Percentiles rank a stretch among this genome's conserved stretches.
phyloP scores from a whole-genome alignment of 2,888 invertebrate species.

The Diarsia mendica region DNA sequence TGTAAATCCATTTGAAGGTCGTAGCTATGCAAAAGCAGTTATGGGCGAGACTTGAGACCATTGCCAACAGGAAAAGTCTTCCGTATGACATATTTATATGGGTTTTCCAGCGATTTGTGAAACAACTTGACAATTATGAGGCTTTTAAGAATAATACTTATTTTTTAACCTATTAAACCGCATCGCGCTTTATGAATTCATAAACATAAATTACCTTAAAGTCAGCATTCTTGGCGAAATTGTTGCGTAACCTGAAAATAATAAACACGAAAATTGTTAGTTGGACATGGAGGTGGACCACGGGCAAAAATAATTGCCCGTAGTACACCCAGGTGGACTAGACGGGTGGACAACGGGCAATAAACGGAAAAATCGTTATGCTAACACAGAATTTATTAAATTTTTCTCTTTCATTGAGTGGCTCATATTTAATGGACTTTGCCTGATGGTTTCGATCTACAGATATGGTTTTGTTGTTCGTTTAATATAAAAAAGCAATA shows the following conservation, averaged over 20 bases:
- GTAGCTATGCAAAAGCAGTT: neutral
- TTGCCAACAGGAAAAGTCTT: slow-evolving; percentile 41
- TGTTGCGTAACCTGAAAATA: slow-evolving; percentile 37
- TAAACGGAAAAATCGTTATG: neutral
- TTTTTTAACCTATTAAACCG: neutral
- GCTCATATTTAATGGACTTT: neutral
- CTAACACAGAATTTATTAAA: too few species aligned
- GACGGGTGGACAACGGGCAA: too few species aligned
- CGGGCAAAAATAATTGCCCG: too few species aligned
- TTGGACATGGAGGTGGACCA: too few species aligned
- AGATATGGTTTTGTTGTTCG: neutral
- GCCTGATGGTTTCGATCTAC: neutral
- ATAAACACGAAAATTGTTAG: neutral
- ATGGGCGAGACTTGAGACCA: neutral
- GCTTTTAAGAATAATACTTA: neutral
- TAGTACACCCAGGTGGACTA: too few species aligned
- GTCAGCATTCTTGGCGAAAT: slow-evolving; percentile 20
- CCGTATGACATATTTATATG: neutral
- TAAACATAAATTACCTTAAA: slow-evolving; percentile 34
- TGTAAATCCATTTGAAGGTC: neutral
- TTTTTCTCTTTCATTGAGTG: neutral
- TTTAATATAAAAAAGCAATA: neutral
- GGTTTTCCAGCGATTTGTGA: neutral
- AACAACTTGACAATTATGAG: neutral
- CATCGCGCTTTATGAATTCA: neutral